Conservation (phyloP, 2,113 vertebrate species). For the Mungos mungo region DNA sequence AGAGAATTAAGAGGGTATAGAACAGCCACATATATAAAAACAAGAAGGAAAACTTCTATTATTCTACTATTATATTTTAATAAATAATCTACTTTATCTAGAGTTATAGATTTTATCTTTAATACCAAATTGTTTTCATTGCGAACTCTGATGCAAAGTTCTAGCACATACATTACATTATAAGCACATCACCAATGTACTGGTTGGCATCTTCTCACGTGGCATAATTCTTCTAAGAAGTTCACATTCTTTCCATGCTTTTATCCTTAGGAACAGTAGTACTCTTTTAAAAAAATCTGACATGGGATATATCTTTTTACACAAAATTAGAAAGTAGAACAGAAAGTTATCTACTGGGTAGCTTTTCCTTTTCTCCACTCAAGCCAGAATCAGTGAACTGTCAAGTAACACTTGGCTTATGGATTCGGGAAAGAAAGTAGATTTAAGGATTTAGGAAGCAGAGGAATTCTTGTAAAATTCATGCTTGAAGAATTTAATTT, state of each 20-base stretch:
- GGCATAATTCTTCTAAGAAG: background rate
- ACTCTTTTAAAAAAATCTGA: background rate
- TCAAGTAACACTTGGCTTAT: background rate
- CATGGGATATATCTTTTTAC: background rate
- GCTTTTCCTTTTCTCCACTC: background rate
- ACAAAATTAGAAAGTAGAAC: background rate
- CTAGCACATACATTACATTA: background rate
- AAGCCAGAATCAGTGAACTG: constrained; percentile 5
- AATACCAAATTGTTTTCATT: constrained; percentile 11
- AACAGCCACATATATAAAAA: background rate
- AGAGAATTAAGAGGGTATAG: background rate
- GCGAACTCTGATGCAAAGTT: background rate
- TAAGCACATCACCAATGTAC: background rate
- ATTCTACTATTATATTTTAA: background rate
- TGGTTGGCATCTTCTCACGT: background rate
- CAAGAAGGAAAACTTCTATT: background rate
- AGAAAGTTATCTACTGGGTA: background rate
- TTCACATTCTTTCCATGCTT: background rate
- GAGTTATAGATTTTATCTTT: background rate
- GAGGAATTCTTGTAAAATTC: background rate
- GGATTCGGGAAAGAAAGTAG: background rate
- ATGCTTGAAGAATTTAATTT: background rate
- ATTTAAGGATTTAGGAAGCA: background rate
- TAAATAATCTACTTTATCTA: constrained; percentile 20
- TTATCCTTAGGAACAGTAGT: background rate